Evolutionary conservation across 1,140 invertebrate species (phyloP), one percentile per base, ranked within the genome.

Genomic region (Thereuonema tuberculata): DNA sequence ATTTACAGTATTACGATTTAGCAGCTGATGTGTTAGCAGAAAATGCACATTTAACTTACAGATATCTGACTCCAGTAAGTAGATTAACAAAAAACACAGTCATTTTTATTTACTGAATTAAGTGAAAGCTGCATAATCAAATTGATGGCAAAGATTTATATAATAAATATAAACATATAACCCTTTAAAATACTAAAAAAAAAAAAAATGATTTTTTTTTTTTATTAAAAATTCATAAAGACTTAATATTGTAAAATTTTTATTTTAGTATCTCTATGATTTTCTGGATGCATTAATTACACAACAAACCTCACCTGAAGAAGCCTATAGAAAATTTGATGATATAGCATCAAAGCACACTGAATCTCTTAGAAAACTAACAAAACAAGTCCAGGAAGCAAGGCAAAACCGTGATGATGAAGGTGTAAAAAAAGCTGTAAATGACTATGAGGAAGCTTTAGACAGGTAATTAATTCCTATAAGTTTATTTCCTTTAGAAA

Each of bases 1-100:
- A 24, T 58, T 53, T 31, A 58, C 64, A 80, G 75, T 94, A 96
- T 69, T 98, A 89, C 72, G 95, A 99, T 74, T 76, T 98, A 47
- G 96, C 96, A 15, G 96, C 96, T 2, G 96, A 99, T 78, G 89
- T 99, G 56, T 75, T 99, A 58, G 96, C 96, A 20, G 95, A 99
- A 78, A 96, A 98, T 77, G 88, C 92, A 29, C 89, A 98, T 75
- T 81, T 98, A 37, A 97, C 94, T 1, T 95, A 93, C 71, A 97
- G 96, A 75, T 96, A 93, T 74, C 75, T 99, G 25, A 89, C 88
- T 21, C 87, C 90, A 46, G 87, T 91, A 78, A 75, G 72, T 71
- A 37, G 17, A 37, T 37, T 37, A n/a, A n/a, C n/a, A n/a, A n/a
- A n/a, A n/a, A n/a, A n/a, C n/a, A n/a, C n/a, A n/a, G n/a, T n/a